Evolutionary conservation across 2,113 vertebrate genomes (phyloP).

Genomic region (Anarrhichthys ocellatus): DNA sequence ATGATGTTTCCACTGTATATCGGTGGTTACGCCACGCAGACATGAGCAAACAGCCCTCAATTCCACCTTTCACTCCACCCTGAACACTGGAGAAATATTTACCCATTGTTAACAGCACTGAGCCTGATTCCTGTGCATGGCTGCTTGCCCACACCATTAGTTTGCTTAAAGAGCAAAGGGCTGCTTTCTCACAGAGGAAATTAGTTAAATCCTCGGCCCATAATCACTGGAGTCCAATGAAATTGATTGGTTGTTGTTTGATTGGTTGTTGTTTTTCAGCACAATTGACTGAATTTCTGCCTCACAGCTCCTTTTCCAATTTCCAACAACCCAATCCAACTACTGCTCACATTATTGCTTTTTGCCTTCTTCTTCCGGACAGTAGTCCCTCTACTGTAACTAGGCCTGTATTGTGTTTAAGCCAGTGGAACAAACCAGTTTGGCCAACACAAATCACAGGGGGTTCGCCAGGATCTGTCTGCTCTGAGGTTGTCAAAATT

Average conservation of each 20-base stretch:
- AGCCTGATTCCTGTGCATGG: constrained; percentile 46
- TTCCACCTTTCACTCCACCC: constrained; percentile 11
- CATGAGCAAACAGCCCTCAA: neutral
- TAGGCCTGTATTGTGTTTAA: neutral
- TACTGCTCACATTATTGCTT: constrained; percentile 22
- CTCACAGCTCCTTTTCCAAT: neutral
- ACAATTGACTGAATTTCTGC: neutral
- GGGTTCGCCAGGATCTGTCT: too few relatives aligned
- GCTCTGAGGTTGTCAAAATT: neutral
- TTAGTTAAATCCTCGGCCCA: constrained; percentile 51
- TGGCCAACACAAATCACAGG: too few relatives aligned
- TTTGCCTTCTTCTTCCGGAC: neutral
- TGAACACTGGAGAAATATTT: constrained; percentile 30
- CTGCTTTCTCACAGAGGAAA: constrained; percentile 60
- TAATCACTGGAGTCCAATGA: constrained; percentile 53
- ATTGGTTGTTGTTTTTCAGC: constrained; percentile 47
- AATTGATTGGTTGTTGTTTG: constrained; percentile 61
- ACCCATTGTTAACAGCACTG: constrained; percentile 33
- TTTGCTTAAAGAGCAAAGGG: constrained; percentile 55
- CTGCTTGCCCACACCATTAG: constrained; percentile 59
- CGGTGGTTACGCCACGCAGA: constrained; percentile 7
- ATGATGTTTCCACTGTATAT: neutral
- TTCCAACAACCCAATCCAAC: constrained; percentile 1
- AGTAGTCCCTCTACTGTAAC: neutral
- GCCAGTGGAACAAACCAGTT: neutral